These are phyloP conservation scores for Illadopsis cleaveri DNA, from an alignment of 2,113 vertebrate species.

Conservation along the genomic window DNA sequence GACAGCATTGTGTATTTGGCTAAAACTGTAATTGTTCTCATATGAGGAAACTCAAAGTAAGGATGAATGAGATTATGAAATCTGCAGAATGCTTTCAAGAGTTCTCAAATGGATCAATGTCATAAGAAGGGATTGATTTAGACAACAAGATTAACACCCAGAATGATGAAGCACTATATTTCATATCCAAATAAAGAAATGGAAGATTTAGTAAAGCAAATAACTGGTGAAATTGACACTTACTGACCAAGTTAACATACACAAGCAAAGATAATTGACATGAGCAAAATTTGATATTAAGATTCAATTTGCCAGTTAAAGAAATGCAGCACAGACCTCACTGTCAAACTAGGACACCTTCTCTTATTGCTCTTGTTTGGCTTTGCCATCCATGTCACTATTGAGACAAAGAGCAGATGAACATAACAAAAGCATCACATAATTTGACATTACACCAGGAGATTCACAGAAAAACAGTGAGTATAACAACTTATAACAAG, in stretches of 20 bases:
- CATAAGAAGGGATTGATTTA: background rate
- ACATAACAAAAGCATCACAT: accelerated
- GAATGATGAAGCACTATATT: background rate
- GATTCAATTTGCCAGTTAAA: background rate
- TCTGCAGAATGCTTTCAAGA: conserved; percentile 8
- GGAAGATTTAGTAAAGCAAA: conserved; percentile 11
- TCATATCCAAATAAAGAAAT: background rate
- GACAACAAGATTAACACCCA: conserved; percentile 14
- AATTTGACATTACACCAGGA: background rate
- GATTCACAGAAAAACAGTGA: background rate
- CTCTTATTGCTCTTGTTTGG: background rate
- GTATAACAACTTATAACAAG: background rate
- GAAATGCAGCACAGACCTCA: background rate
- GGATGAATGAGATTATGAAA: background rate
- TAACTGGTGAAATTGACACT: background rate
- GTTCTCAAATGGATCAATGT: background rate
- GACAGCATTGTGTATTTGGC: background rate
- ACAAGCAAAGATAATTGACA: background rate
- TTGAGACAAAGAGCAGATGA: background rate
- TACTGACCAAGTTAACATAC: background rate
- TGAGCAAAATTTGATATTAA: background rate
- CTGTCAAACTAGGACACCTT: background rate
- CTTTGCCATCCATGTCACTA: background rate
- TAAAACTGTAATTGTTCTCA: conserved; percentile 34
- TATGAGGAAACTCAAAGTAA: conserved; percentile 12